Percentiles rank a stretch among this genome's conserved stretches.
phyloP scores from a whole-genome alignment of 2,113 vertebrate species.

The Ciconia stormi region DNA sequence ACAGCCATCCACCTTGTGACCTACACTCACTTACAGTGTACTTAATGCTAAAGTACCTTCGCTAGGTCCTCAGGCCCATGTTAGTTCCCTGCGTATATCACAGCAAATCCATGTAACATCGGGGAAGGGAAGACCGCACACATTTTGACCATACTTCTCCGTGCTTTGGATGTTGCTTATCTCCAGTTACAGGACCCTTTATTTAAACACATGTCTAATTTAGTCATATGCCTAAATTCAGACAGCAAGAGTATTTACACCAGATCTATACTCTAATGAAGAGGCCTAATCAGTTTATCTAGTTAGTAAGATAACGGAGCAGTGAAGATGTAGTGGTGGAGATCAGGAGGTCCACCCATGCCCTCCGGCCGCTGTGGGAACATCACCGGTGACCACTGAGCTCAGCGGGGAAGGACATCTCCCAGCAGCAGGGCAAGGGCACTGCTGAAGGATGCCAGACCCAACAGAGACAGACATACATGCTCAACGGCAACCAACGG shows the following conservation, averaged over 20 bases:
- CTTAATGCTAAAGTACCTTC: not conserved
- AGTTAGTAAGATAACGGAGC: too few species aligned
- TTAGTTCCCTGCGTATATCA: not conserved
- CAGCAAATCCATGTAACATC: accelerated
- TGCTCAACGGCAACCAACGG: too few species aligned
- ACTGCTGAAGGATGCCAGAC: too few species aligned
- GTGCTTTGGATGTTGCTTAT: not conserved
- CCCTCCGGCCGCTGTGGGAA: accelerated
- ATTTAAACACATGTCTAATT: not conserved
- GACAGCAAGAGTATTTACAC: too few species aligned
- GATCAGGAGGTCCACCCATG: not conserved
- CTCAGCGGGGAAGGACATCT: not conserved
- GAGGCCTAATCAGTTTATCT: too few species aligned
- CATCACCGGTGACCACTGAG: not conserved
- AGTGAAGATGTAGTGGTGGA: accelerated
- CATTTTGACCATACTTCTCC: not conserved
- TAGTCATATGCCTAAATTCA: not conserved
- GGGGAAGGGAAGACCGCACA: not conserved
- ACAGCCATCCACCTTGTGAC: not conserved
- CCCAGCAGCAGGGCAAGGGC: not conserved
- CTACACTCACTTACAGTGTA: not conserved
- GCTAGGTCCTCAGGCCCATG: accelerated
- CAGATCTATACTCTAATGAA: too few species aligned
- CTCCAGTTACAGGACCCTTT: not conserved
- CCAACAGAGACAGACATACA: not conserved